Base-by-base conservation (phyloP, 1,140 invertebrate genomes). In the Philopotamus ludificatus region DNA sequence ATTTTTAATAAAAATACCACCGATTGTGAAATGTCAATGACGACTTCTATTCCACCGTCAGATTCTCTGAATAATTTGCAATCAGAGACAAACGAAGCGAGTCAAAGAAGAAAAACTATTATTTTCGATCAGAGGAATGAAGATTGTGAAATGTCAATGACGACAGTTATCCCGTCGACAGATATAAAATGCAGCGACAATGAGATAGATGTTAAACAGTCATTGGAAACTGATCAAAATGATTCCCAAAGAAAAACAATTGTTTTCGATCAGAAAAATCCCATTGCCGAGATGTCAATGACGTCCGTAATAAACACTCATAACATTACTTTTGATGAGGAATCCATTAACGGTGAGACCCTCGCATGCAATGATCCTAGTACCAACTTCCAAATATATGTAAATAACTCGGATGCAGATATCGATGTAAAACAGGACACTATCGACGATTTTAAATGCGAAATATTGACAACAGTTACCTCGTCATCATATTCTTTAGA, bases 81-180 rank as follows among this genome's bases (percentile, higher is more conserved):
- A n/a, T n/a, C n/a, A n/a, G n/a, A n/a, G n/a, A n/a, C 20, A 22
- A 18, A 18, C 20, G 3, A 20, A 50, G 20, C n/a, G n/a, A 8
- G 49, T 20, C 23, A 23, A 21, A 44, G 26, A 7, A 44, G 28
- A 25, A 65, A 28, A 20, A 65, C 51, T 49, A 54, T 63, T 44
- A 55, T 63, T 42, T 63, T 63, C 18, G 26, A 63, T 45, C 18
- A 41, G 44, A 21, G 16, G 16, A n/a, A 22, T 12, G 1, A 16
- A 1, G 62, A 63, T 10, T 49, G 51, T 25, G 15, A 63, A n/a
- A 54, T 63, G 50, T 63, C 49, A 39, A 63, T 63, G 26, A 50
- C 59, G n/a, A 2, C 2, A 4, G 18, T 21, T 18, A 49, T 18
- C 10, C 12, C 45, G 2, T 4, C 10, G 18, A 49, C 45, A 49